Evolutionary conservation across 2,888 invertebrate genomes (phyloP), one percentile per base, ranked within the genome.

Genomic region (Heliconius charithonia): DNA sequence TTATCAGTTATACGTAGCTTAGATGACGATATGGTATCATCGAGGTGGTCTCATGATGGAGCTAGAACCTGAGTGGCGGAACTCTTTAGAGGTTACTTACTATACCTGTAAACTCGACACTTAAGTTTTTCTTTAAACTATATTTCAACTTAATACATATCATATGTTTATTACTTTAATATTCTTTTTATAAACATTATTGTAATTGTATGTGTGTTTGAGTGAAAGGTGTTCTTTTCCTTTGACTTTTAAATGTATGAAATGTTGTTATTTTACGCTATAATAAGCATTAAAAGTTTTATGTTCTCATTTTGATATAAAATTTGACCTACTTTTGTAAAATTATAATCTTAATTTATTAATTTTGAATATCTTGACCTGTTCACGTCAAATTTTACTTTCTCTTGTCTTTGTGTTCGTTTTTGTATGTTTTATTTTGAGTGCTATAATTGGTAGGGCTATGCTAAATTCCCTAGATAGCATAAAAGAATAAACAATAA

Each of bases 271-370:
- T 65, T 65, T 16, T 29, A 29, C 19, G 7, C 6, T 27, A 19
- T 32, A 32, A 19, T 66, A 32, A 37, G 66, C 12, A 12, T 66
- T 22, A 37, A 66, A 37, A 12, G 12, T 10, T 66, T 22, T 37
- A 37, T 37, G 10, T 41, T 67, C 6, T 37, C 13, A 67, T 37
- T 37, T 66, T n/a, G n/a, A 66, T 66, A 66, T 12, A 37, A 32
- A 37, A 37, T 37, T 67, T n/a, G 37, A 13, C 67, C 67, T 37
- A 37, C 37, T 41, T 41, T 41, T 41, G 41, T 67, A n/a, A n/a
- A 67, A 67, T 66, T 67, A n/a, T 67, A 67, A 37, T n/a, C 37
- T 66, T 32, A 1, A 66, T 22, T 32, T 66, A 66, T 32, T 22
- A 37, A 32, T 66, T n/a, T 66, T 37, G 4, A 19, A 32, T 32